Evolutionary conservation across 2,113 vertebrate genomes (phyloP), one percentile per base, ranked within the genome.

Genomic region (Gambusia affinis): DNA sequence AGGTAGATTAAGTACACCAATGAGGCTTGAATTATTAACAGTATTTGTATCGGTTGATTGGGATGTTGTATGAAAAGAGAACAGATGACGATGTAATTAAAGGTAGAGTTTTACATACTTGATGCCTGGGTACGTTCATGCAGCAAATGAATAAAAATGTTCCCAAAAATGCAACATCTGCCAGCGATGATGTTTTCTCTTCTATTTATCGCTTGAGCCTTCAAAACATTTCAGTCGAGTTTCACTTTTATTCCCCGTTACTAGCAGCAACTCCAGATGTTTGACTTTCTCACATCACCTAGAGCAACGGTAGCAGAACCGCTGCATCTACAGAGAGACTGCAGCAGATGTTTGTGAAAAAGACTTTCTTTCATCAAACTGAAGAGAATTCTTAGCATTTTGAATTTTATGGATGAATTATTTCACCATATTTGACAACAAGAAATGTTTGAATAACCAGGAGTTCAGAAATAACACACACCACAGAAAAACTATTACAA

Each of bases 11-110:
- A 92, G 82, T 87, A 72, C 84, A 83, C 73, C 81, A 92, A 91
- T 92, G 91, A 92, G 84, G 87, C 90, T 84, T 92, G 89, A 90
- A 91, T 92, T 88, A 89, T 90, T 89, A 89, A 85, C 81, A 77
- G n/a, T 89, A 85, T 90, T 88, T 86, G 75, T 75, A 85, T 75
- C 66, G 60, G 80, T 67, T 78, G 79, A 91, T 88, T 70, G 85
- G 77, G 86, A 81, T 71, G 79, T 87, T 71, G 8, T 61, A 72
- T 67, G 33, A 80, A 73, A 30, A 60, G 71, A 74, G 77, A 62
- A 78, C 47, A 33, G 72, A 65, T 39, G 65, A 84, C 76, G 75
- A 71, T 68, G 70, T 87, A 62, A 86, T 85, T 82, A 73, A 68
- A 65, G 81, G 4, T 29, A 67, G 66, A 85, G 65, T 33, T 60